Conservation (phyloP, 2,113 vertebrate species). For the Brachypodius melanocephalos region DNA sequence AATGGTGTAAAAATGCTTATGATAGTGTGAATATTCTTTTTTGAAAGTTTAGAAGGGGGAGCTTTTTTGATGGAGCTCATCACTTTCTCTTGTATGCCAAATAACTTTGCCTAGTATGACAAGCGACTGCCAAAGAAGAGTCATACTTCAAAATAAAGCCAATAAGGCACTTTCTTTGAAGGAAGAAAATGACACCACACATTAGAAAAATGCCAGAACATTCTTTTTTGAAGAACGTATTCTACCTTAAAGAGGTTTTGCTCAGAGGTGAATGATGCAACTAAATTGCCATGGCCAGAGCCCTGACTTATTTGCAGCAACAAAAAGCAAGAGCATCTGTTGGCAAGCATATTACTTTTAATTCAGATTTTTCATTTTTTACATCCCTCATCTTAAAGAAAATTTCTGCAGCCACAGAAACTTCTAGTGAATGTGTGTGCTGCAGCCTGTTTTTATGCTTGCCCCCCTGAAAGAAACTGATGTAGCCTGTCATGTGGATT, state of each 20-base stretch:
- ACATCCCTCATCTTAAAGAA: background rate
- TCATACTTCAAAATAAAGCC: background rate
- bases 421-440: background rate
- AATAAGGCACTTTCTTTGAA: background rate
- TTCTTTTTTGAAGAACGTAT: background rate
- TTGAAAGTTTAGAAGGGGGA: background rate
- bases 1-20: background rate
- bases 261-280: background rate
- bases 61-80: background rate
- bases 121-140: background rate
- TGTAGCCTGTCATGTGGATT: background rate
- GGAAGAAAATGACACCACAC: background rate
- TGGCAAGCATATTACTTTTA: background rate
- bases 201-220: background rate
- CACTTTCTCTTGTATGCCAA: background rate
- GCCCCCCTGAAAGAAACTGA: background rate
- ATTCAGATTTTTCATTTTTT: background rate
- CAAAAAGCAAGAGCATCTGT: background rate
- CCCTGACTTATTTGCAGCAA: background rate
- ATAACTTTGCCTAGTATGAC: background rate
- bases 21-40: background rate
- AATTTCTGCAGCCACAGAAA: background rate
- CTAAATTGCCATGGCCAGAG: background rate
- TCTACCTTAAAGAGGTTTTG: background rate
- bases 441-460: background rate